Conservation (phyloP, 2,888 invertebrate species). For the Selenia dentaria region DNA sequence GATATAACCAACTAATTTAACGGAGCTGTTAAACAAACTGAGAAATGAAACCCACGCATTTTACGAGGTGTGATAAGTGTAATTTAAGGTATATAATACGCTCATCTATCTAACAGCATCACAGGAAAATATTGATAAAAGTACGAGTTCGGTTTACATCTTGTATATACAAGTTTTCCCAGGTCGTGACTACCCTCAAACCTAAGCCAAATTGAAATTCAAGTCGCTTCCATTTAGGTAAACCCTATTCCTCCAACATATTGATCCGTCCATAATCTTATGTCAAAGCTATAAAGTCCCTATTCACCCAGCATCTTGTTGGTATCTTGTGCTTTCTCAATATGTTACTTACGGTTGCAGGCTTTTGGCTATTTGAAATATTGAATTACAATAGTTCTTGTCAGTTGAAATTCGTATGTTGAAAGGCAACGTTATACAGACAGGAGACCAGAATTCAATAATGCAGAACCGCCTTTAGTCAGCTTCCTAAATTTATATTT, state of each 20-base stretch:
- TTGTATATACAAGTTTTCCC: too few species aligned
- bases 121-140: too few species aligned
- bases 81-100: too few species aligned
- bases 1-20: too few species aligned
- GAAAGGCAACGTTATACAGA: slow-evolving; percentile 13
- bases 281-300: slow-evolving; percentile 10
- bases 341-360: slow-evolving; percentile 16
- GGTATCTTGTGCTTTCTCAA: slow-evolving; percentile 18
- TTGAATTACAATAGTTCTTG: slow-evolving; percentile 43
- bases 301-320: slow-evolving; percentile 12
- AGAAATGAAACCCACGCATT: too few species aligned
- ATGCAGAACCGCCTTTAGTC: slow-evolving; percentile 10
- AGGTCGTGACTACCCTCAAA: too few species aligned
- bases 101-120: too few species aligned
- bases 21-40: too few species aligned
- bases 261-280: background rate
- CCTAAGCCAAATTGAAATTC: slow-evolving; percentile 14
- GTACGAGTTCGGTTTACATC: too few species aligned
- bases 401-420: slow-evolving; percentile 30
- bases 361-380: slow-evolving; percentile 35
- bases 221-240: slow-evolving; percentile 18
- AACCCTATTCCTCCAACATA: background rate
- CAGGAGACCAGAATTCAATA: slow-evolving; percentile 20
- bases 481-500: too few species aligned
- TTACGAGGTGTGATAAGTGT: too few species aligned